phyloP scores from a whole-genome alignment of 2,888 invertebrate species.

The Synergus laeviventris region DNA sequence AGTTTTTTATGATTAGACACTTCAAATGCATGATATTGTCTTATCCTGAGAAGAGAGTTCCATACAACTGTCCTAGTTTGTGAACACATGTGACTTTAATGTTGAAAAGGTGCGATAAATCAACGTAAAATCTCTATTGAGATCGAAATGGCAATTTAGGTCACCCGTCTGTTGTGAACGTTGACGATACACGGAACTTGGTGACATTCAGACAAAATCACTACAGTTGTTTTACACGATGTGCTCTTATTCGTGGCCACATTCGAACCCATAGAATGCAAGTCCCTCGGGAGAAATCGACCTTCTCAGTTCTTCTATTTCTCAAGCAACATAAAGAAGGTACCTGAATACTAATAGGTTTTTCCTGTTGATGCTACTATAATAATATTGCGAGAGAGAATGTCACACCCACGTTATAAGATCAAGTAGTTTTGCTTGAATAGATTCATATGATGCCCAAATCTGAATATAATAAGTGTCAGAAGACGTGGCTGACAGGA shows the following conservation, averaged over 20 bases:
- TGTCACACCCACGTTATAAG: not conserved
- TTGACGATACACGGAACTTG: not conserved
- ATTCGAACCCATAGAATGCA: not conserved
- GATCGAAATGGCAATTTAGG: not conserved
- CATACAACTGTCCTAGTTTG: not conserved
- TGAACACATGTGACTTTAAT: not conserved
- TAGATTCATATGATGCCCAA: not conserved
- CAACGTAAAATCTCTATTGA: constrained; percentile 2
- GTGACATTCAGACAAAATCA: not conserved
- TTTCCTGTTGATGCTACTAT: constrained; percentile 9
- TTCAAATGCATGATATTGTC: not conserved
- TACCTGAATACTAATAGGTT: not conserved
- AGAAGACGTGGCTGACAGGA: not conserved
- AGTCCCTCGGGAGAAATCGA: not conserved
- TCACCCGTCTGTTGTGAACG: not conserved
- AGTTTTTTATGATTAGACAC: no score
- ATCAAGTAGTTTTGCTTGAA: not conserved
- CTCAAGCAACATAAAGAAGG: not conserved
- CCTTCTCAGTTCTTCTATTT: not conserved
- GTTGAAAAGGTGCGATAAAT: not conserved
- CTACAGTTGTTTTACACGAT: not conserved
- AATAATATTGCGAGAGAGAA: not conserved
- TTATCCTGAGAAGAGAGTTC: not conserved
- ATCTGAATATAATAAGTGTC: not conserved
- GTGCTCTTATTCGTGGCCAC: not conserved